Evolutionary conservation across 2,113 vertebrate species (phyloP).

Genomic region (Gracilinanus agilis): DNA sequence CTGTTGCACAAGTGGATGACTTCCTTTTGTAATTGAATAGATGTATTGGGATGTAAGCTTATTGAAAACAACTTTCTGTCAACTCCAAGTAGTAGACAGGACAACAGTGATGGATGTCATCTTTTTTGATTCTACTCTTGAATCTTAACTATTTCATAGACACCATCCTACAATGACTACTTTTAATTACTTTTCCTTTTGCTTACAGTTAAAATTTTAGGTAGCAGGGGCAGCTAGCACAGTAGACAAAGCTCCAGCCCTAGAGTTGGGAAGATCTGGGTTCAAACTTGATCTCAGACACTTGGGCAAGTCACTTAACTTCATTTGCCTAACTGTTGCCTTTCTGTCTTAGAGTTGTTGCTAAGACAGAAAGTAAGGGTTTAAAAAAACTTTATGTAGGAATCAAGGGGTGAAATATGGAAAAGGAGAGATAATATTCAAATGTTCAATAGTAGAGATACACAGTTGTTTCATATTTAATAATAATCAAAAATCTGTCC

Average conservation of each 20-base stretch:
- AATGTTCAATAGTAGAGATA: background rate
- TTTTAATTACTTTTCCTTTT: background rate
- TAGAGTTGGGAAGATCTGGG: too few relatives aligned
- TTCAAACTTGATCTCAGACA: too few relatives aligned
- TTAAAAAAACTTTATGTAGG: background rate
- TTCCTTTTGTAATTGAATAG: background rate
- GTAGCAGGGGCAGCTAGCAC: too few relatives aligned
- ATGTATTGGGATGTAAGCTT: background rate
- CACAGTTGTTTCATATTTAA: background rate
- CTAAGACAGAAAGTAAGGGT: too few relatives aligned
- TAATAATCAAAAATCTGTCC: background rate
- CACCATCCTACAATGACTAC: background rate
- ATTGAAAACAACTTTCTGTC: background rate
- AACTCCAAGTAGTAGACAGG: background rate
- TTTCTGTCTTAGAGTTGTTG: too few relatives aligned
- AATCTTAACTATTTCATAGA: background rate
- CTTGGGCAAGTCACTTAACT: too few relatives aligned
- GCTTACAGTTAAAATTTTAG: background rate
- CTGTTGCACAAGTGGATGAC: background rate
- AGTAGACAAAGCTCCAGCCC: too few relatives aligned
- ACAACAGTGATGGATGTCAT: background rate
- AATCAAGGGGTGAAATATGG: background rate
- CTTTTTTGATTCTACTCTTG: background rate
- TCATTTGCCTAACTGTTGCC: too few relatives aligned
- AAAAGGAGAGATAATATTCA: background rate